Evolutionary conservation across 2,113 vertebrate species (phyloP).

Genomic region (Syngnathus floridae): DNA sequence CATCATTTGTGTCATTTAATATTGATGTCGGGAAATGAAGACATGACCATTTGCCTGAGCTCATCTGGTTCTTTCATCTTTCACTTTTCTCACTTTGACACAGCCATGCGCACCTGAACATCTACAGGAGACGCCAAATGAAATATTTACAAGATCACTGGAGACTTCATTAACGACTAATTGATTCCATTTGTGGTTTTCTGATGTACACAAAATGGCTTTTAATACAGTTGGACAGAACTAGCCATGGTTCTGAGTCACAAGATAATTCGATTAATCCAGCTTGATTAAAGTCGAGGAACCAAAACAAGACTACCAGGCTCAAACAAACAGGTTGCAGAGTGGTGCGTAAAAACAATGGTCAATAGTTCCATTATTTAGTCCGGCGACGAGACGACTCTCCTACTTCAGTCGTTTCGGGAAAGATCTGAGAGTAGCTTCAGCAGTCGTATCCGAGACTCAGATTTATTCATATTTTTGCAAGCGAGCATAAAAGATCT

Average conservation of each 20-base stretch:
- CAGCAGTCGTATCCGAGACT: conserved; percentile 14
- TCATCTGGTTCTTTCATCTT: conserved; percentile 16
- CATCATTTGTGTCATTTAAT: conserved; percentile 35
- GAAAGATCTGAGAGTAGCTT: conserved; percentile 6
- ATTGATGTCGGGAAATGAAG: conserved; percentile 47
- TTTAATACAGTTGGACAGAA: conserved; percentile 27
- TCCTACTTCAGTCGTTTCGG: conserved; percentile 18
- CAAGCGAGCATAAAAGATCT: conserved; percentile 43
- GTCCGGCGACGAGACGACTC: background rate
- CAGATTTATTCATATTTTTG: conserved; percentile 47
- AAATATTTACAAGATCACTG: conserved; percentile 31
- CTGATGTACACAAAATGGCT: conserved; percentile 33
- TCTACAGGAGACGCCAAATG: conserved; percentile 11
- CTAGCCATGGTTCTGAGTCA: conserved; percentile 28
- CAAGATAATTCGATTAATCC: conserved; percentile 52
- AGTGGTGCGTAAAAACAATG: conserved; percentile 10
- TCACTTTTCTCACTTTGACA: conserved; percentile 10
- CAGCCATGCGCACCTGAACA: conserved; percentile 11
- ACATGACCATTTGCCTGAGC: conserved; percentile 17
- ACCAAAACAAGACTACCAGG: background rate
- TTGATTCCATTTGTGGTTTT: conserved; percentile 52
- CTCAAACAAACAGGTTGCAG: background rate
- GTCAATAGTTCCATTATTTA: conserved; percentile 4
- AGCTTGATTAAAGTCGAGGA: conserved; percentile 38
- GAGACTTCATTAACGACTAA: conserved; percentile 62